A percentile compares a stretch with the other conserved stretches of the same genome.
Evolutionary conservation across 2,888 invertebrate genomes (phyloP).

Genomic region (Villa cingulata): DNA sequence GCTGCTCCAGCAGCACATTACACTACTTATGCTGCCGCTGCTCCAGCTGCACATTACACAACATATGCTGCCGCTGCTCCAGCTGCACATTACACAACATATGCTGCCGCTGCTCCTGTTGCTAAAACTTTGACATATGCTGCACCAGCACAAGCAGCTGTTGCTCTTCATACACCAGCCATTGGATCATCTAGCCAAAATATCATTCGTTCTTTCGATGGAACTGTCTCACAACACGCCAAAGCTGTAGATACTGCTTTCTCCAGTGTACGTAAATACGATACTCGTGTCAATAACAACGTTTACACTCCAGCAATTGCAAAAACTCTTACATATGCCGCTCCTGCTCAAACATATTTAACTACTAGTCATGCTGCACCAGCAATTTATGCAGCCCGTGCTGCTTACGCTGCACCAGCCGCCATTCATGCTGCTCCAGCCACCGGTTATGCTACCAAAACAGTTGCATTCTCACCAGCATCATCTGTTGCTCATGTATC

Average conservation of each 20-base stretch:
- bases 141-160: slow-evolving; percentile 17
- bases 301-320: background rate
- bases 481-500: slow-evolving; percentile 49
- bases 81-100: background rate
- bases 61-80: too few relatives aligned
- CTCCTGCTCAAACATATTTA: slow-evolving; percentile 17
- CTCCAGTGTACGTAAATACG: slow-evolving; percentile 46
- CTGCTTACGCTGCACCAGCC: slow-evolving; percentile 26
- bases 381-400: slow-evolving; percentile 26
- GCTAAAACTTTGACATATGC: slow-evolving; percentile 8
- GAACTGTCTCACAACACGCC: slow-evolving; percentile 43
- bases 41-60: background rate
- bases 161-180: slow-evolving; percentile 21
- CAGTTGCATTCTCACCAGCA: slow-evolving; percentile 40
- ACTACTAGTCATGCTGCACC: slow-evolving; percentile 14
- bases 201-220: slow-evolving; percentile 42
- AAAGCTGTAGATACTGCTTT: slow-evolving; percentile 47
- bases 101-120: background rate
- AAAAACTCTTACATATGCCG: slow-evolving; percentile 21
- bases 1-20: background rate
- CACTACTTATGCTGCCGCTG: background rate
- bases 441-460: slow-evolving; percentile 26
- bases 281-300: slow-evolving; percentile 41
- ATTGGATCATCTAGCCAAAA: slow-evolving; percentile 41
- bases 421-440: slow-evolving; percentile 16